Base-by-base conservation (phyloP, 1,140 invertebrate species). In the Mactra quadrangularis region DNA sequence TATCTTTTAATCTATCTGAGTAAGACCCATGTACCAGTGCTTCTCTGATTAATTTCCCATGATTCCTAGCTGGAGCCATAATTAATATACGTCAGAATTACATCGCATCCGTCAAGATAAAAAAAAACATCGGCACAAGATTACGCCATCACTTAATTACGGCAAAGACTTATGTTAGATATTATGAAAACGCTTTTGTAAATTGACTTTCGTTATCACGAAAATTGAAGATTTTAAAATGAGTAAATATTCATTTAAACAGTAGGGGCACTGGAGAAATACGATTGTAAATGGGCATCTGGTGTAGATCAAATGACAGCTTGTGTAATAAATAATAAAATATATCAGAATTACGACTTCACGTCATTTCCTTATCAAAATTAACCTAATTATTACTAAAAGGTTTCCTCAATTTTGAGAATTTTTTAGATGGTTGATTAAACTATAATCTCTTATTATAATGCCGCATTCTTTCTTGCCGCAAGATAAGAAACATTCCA, bases 211-310 rank as follows among this genome's bases (percentile, higher is more conserved):
- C 50, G 59, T 82, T 82, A 74, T 82, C 79, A 33, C 19, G 38
- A 64, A 52, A 82, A 66, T 66, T 64, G 59, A 60, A 74, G 79
- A 82, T 82, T 82, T 82, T 45, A 66, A 75, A 75, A 82, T 74
- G 71, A 72, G 79, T 64, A 82, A 75, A 82, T 82, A 82, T 82
- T 82, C 79, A 82, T 82, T 82, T 82, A 82, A 82, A 72, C 79
- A 82, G 79, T 82, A 13, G 79, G 76, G 35, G 33, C 33, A 41
- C 52, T 29, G 25, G n/a, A 19, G 45, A 52, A 45, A 74, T 59
- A 55, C 68, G 31, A 60, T 72, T 82, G 59, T 31, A 57, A 71
- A 70, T 25, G 33, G 71, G 79, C 79, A 82, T 82, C 68, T 82
- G 79, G 35, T 55, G 35, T 59, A 27, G 38, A 38, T 82, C 79